These are phyloP conservation scores for Drosophila kepulauana DNA, from an alignment of 1,140 invertebrate genomes.

Conservation along the genomic window DNA sequence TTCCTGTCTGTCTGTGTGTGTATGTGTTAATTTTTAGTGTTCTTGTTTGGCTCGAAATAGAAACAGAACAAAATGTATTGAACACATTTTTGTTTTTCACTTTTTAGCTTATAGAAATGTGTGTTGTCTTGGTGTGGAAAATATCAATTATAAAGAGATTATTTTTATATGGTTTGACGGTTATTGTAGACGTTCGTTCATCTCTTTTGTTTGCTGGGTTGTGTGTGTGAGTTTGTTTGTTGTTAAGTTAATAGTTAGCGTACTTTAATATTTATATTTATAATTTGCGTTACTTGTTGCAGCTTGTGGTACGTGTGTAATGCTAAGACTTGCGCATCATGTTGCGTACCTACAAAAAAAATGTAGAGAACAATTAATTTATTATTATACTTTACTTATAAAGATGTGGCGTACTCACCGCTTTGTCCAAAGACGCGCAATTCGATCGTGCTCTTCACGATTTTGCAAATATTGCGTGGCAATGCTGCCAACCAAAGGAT, in stretches of 20 bases:
- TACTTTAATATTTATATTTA: slow-evolving; percentile 82
- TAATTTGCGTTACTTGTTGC: slow-evolving; percentile 76
- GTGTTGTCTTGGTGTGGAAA: slow-evolving; percentile 2
- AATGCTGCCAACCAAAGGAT: slow-evolving; percentile 98
- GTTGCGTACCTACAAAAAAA: slow-evolving; percentile 73
- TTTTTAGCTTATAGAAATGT: slow-evolving; percentile 21
- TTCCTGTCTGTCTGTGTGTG: slow-evolving; percentile 9
- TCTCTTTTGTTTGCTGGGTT: slow-evolving; percentile 33
- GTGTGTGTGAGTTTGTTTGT: slow-evolving; percentile 38
- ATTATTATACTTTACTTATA: background rate
- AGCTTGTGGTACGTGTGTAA: slow-evolving; percentile 73
- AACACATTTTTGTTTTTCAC: slow-evolving; percentile 35
- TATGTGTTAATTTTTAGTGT: slow-evolving; percentile 6
- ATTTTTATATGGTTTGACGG: slow-evolving; percentile 51
- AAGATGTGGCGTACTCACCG: slow-evolving; percentile 90
- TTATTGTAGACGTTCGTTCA: slow-evolving; percentile 6
- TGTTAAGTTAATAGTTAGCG: slow-evolving; percentile 78
- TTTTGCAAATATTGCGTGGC: slow-evolving; percentile 99
- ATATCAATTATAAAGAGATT: slow-evolving; percentile 17
- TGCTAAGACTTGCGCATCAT: slow-evolving; percentile 78
- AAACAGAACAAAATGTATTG: slow-evolving; percentile 7
- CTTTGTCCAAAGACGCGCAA: slow-evolving; percentile 99
- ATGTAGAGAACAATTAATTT: background rate
- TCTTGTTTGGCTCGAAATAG: background rate
- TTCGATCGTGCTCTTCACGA: slow-evolving; percentile 98